Evolutionary conservation across 2,888 invertebrate species (phyloP).

Genomic region (Trachelus troglodyta): DNA sequence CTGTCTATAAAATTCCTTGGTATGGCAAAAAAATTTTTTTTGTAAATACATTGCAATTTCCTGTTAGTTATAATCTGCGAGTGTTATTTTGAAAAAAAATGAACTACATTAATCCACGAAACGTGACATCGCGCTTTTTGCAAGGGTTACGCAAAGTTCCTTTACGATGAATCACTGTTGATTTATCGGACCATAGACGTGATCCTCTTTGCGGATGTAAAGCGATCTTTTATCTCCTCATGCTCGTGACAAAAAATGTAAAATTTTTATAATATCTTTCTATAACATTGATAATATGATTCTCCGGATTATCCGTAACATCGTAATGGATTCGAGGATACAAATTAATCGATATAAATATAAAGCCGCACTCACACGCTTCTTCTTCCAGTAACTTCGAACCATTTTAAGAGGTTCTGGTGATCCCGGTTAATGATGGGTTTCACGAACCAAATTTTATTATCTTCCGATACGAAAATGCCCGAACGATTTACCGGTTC

Average conservation of each 20-base stretch:
- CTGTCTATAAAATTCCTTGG: too few species aligned
- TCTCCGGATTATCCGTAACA: neutral
- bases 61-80: neutral
- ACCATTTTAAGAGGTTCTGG: neutral
- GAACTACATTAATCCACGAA: neutral
- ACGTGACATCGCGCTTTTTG: neutral
- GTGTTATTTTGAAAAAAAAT: neutral
- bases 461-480: slow-evolving; percentile 19
- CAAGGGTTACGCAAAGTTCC: neutral
- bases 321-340: neutral
- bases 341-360: neutral
- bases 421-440: neutral
- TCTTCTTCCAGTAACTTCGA: neutral
- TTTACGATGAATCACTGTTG: neutral
- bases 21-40: neutral
- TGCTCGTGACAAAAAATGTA: neutral
- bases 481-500: slow-evolving; percentile 30
- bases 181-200: neutral
- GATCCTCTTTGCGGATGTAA: neutral
- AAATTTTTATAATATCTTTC: neutral
- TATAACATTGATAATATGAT: neutral
- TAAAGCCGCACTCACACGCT: neutral
- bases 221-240: neutral
- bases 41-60: neutral
- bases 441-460: slow-evolving; percentile 24